These are phyloP conservation scores for Dendronephthya gigantea DNA, from an alignment of 64 coral and sea anemone species.

Conservation along the genomic window DNA sequence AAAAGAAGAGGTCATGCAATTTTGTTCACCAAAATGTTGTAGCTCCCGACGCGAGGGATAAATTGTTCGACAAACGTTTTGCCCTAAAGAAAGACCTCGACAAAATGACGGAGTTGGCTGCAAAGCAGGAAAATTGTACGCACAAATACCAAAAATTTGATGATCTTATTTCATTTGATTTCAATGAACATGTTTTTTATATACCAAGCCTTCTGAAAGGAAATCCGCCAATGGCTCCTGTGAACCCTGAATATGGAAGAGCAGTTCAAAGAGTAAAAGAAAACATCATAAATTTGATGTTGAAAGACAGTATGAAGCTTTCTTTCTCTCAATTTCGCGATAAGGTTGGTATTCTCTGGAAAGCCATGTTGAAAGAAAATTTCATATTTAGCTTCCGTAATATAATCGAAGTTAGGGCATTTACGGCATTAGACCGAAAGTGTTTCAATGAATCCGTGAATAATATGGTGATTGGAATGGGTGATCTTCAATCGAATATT, in stretches of 20 bases:
- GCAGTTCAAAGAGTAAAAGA: too few species aligned
- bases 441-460: too few species aligned
- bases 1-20: not conserved
- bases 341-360: not conserved
- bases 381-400: too few species aligned
- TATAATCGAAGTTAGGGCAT: too few species aligned
- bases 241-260: too few species aligned
- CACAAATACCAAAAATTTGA: not conserved
- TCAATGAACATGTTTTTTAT: not conserved
- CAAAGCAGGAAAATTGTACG: not conserved
- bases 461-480: too few species aligned
- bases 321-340: not conserved
- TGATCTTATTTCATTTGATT: not conserved
- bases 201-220: not conserved
- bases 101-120: not conserved
- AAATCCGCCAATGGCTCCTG: too few species aligned
- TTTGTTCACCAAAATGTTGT: not conserved
- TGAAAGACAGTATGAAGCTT: too few species aligned
- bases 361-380: not conserved
- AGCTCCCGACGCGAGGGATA: not conserved
- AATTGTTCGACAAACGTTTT: not conserved
- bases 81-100: not conserved
- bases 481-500: too few species aligned
- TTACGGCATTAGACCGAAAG: too few species aligned
- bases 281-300: too few species aligned